phyloP scores from a whole-genome alignment of 1,140 invertebrate species.

The Acromyrmex echinatior region DNA sequence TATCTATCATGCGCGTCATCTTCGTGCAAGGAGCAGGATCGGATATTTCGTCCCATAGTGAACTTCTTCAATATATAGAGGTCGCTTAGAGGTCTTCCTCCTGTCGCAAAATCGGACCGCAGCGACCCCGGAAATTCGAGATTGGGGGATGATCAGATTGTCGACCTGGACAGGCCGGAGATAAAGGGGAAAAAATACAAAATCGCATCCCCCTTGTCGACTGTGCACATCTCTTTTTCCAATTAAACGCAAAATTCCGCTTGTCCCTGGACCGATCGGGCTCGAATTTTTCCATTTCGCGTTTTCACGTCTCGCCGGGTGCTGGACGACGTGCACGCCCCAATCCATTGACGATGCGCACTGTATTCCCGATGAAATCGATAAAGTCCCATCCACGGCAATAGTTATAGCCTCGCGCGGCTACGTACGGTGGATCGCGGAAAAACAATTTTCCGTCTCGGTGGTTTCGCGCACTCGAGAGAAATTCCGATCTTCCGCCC shows the following conservation, averaged over 20 bases:
- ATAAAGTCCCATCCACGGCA: constrained; percentile 73
- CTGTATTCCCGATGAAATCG: constrained; percentile 76
- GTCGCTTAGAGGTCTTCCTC: constrained; percentile 44
- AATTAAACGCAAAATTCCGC: constrained; percentile 73
- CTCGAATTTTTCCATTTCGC: constrained; percentile 73
- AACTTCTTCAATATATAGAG: constrained; percentile 25
- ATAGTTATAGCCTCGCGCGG: constrained; percentile 64
- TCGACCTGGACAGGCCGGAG: background rate
- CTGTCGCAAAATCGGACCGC: background rate
- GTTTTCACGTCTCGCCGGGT: constrained; percentile 72
- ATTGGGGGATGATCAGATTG: constrained; percentile 41
- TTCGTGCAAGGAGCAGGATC: constrained; percentile 42
- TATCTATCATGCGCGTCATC: constrained; percentile 68
- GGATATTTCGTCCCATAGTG: constrained; percentile 56
- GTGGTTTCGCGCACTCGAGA: constrained; percentile 72
- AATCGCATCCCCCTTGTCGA: constrained; percentile 58
- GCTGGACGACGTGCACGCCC: constrained; percentile 65
- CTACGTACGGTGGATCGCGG: constrained; percentile 65
- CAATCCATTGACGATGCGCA: constrained; percentile 49
- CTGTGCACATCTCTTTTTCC: constrained; percentile 63
- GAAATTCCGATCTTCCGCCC: constrained; percentile 67
- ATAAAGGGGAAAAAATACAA: constrained; percentile 46
- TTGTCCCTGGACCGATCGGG: constrained; percentile 12
- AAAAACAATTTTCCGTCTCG: constrained; percentile 77
- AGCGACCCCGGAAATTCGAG: constrained; percentile 14